Evolutionary conservation across 2,113 vertebrate species (phyloP).

Genomic region (Rhombomys opimus): DNA sequence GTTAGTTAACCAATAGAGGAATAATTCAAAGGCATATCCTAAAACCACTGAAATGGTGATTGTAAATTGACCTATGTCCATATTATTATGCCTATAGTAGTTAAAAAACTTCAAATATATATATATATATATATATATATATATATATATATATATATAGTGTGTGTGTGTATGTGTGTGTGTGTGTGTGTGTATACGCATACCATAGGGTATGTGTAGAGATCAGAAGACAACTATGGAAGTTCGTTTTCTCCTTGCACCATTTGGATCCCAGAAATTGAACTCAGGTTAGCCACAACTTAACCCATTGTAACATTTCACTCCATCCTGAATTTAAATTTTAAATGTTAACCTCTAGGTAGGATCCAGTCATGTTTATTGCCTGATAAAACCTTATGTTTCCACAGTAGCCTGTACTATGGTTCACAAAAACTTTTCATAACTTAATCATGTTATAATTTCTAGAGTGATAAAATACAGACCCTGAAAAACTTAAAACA

Average conservation of each 20-base stretch:
- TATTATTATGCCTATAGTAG: not conserved
- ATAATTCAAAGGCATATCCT: not conserved
- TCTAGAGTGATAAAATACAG: not conserved
- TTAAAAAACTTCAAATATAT: not conserved
- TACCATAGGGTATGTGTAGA: too few relatives aligned
- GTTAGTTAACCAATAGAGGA: constrained; percentile 9
- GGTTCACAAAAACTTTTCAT: not conserved
- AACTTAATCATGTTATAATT: not conserved
- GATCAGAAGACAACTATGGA: not conserved
- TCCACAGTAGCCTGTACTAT: not conserved
- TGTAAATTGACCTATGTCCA: not conserved
- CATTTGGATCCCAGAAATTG: not conserved
- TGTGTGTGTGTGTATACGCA: not conserved
- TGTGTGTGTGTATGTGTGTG: not conserved
- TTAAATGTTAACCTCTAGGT: not conserved
- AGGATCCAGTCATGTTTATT: not conserved
- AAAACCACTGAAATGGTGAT: not conserved
- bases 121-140: not conserved
- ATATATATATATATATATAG: not conserved
- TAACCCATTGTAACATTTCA: not conserved
- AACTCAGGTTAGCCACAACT: not conserved
- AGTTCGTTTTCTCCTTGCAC: not conserved
- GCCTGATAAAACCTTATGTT: not conserved
- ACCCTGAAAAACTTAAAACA: constrained; percentile 3
- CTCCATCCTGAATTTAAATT: not conserved